Conservation (phyloP, 2,888 invertebrate species). For the Cataglyphis livida region DNA sequence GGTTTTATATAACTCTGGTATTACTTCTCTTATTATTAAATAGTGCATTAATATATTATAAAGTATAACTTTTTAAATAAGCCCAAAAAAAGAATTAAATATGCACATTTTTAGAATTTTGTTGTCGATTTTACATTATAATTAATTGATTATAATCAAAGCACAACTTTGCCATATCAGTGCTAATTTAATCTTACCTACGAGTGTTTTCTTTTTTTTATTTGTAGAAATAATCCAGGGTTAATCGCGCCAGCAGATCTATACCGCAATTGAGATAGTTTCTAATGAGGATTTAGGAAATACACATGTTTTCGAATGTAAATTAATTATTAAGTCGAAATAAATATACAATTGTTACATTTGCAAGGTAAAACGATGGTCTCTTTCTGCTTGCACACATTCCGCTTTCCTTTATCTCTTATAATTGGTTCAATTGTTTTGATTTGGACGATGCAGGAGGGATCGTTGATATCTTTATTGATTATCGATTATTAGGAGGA, state of each 20-base stretch:
- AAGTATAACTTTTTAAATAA: neutral
- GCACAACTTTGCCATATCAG: neutral
- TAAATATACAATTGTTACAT: constrained; percentile 83
- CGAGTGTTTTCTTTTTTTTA: neutral
- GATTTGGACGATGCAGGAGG: constrained; percentile 24
- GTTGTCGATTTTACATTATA: neutral
- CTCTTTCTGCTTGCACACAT: constrained; percentile 1
- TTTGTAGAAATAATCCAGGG: constrained; percentile 22
- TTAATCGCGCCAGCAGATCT: constrained; percentile 26
- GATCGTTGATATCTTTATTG: constrained; percentile 9
- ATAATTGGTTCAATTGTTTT: neutral
- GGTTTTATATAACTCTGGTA: constrained; percentile 13
- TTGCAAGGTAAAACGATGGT: constrained; percentile 73
- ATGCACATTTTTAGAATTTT: neutral
- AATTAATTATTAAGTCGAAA: constrained; percentile 73
- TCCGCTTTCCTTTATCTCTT: constrained; percentile 9
- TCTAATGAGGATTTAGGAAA: constrained; percentile 45
- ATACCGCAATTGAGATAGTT: constrained; percentile 31
- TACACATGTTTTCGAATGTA: constrained; percentile 53
- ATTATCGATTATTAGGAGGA: constrained; percentile 1
- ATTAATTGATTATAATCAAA: constrained; percentile 1
- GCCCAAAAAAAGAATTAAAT: neutral
- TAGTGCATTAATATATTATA: neutral
- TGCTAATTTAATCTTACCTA: neutral
- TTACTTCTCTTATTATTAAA: constrained; percentile 15